Percentiles rank a stretch among this genome's conserved stretches.
Conservation (phyloP, 2,113 vertebrate genomes). For the Zapornia atra region DNA sequence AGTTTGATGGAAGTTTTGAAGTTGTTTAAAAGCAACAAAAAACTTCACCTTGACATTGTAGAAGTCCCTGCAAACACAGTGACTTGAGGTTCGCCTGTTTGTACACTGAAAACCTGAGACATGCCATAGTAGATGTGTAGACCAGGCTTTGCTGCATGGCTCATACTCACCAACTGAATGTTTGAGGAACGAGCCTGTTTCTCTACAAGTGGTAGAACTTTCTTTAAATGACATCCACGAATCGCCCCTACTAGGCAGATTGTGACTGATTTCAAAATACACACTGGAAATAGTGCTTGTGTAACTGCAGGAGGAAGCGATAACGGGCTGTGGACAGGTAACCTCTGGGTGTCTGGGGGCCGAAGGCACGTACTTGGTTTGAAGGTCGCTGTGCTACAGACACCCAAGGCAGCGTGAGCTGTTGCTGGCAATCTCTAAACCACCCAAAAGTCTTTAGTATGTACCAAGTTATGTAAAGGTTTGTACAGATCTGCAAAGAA, state of each 20-base stretch:
- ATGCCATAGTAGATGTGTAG: accelerated
- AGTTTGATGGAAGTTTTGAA: not conserved
- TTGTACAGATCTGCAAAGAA: not conserved
- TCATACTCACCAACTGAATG: not conserved
- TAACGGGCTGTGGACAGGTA: not conserved
- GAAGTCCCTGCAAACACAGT: not conserved
- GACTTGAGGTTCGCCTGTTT: not conserved
- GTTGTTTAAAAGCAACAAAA: not conserved
- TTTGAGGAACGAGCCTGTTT: not conserved
- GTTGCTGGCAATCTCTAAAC: not conserved
- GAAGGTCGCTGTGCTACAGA: accelerated
- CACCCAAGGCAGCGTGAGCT: not conserved
- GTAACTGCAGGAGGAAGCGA: accelerated
- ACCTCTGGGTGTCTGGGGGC: not conserved
- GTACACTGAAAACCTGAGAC: not conserved
- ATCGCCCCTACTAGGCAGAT: not conserved
- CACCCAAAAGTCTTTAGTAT: not conserved
- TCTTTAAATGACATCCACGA: not conserved
- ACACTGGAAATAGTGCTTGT: accelerated
- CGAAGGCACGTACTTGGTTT: accelerated
- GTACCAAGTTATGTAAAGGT: not conserved
- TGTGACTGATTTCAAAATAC: not conserved
- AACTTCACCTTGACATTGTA: not conserved
- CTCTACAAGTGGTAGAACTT: not conserved
- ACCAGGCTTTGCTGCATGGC: not conserved